A percentile compares a stretch with the other conserved stretches of the same genome.
Conservation (phyloP, 37 sponge, comb jelly and placozoan species). For the Spongilla lacustris region DNA sequence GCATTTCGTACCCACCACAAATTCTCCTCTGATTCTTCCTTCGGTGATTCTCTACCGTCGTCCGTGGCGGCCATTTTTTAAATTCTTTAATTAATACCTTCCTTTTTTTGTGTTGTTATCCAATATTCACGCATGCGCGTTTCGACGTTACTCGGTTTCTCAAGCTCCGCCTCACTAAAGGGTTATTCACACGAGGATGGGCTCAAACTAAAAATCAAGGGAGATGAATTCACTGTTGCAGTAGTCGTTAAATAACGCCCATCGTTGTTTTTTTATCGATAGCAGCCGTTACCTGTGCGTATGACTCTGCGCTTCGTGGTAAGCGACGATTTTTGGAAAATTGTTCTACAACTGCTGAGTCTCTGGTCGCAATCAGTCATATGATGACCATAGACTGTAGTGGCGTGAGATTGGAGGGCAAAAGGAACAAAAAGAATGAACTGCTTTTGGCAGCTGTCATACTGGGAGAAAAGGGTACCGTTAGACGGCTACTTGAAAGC, state of each 20-base stretch:
- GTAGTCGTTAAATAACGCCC: background rate
- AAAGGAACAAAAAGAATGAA: slow-evolving; percentile 43
- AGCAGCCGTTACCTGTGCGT: background rate
- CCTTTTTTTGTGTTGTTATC: background rate
- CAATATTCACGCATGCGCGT: background rate
- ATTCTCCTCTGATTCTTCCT: slow-evolving; percentile 50
- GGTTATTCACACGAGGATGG: background rate
- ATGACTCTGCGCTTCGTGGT: slow-evolving; percentile 1
- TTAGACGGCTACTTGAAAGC: slow-evolving; percentile 36
- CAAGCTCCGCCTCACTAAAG: background rate
- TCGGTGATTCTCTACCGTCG: slow-evolving; percentile 21
- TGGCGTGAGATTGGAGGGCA: background rate
- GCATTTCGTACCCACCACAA: slow-evolving; percentile 43
- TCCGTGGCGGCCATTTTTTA: slow-evolving; percentile 41
- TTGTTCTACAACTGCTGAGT: background rate
- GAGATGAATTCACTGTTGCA: background rate
- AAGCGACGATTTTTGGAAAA: background rate
- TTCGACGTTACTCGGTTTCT: background rate
- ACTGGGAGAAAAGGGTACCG: slow-evolving; percentile 52
- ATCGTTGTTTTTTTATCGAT: background rate
- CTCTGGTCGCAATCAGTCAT: background rate
- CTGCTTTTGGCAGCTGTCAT: slow-evolving; percentile 41
- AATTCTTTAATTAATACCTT: background rate
- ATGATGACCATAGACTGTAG: background rate
- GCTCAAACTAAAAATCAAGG: background rate